Evolutionary conservation across 2,888 invertebrate genomes (phyloP), one percentile per base, ranked within the genome.

Genomic region (Cantharis rufa): DNA sequence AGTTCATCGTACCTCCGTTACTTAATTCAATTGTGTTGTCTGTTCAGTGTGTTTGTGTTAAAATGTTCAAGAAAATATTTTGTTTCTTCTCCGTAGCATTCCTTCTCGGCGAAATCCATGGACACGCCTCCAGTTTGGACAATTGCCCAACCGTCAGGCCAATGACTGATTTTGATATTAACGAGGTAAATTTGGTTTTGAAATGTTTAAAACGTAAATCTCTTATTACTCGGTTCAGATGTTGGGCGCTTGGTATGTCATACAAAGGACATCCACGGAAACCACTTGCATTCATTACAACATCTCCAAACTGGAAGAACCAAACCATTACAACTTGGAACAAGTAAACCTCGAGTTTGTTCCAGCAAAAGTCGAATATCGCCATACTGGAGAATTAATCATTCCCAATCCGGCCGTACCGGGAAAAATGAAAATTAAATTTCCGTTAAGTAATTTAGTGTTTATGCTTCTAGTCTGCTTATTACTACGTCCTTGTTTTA

Each of bases 251-350:
- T 96, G 95, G 95, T 94, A 93, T 86, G 95, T 93, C 13, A 91
- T 95, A 61, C 94, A 95, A 87, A 95, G 95, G 88, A 95, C 95
- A 1, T 93, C 94, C 9, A 95, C 95, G 0, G 94, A 93, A 0
- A 95, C 95, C 74, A 91, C 92, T 83, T 96, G 95, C 87, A 91
- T 95, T 83, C 92, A 92, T 1, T 95, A 95, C 87, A 95, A 95
- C 88, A 94, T 94, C 88, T 94, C 93, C 0, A 89, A 89, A 80
- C 91, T 92, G 0, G 90, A 91, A 1, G 94, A 94, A 84, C 94
- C 94, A 0, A 92, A 92, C 11, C 90, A 91, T 82, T 94, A 93
- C 83, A 87, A 91, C 79, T 86, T 95, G 76, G 92, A 93, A 81
- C 95, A 96, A 86, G 90, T 91, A 71, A 93, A 94, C 11, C 83